A percentile compares a stretch with the other conserved stretches of the same genome.
These are phyloP conservation scores for Thamnaconus septentrionalis DNA, from an alignment of 2,113 vertebrate species.

Conservation along the genomic window DNA sequence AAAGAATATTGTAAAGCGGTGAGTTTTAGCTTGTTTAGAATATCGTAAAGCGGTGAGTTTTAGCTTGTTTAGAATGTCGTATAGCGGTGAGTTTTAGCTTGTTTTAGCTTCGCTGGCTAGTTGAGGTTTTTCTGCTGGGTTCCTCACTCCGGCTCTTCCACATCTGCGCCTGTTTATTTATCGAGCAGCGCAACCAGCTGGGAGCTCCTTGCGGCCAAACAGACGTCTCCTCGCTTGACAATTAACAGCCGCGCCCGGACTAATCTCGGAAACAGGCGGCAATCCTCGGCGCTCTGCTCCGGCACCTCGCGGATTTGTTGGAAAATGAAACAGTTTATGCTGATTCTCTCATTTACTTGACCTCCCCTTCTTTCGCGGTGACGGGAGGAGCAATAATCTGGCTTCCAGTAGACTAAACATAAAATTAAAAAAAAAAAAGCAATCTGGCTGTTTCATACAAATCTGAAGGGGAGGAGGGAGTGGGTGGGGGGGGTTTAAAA, in stretches of 20 bases:
- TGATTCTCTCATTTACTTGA: slow-evolving; percentile 65
- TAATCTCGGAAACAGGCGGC: slow-evolving; percentile 15
- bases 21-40: no score
- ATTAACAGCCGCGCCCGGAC: slow-evolving; percentile 55
- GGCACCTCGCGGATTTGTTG: slow-evolving; percentile 68
- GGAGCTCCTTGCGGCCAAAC: slow-evolving; percentile 27
- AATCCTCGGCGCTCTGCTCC: neutral
- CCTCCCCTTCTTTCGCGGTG: slow-evolving; percentile 15
- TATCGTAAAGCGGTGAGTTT: no score
- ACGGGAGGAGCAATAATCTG: slow-evolving; percentile 75
- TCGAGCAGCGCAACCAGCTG: no score
- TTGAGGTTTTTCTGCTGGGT: no score
- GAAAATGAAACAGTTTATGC: slow-evolving; percentile 70
- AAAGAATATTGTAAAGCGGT: no score
- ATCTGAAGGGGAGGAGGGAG: slow-evolving; percentile 24
- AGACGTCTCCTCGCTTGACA: slow-evolving; percentile 67
- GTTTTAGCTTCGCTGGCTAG: no score
- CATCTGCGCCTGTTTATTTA: no score
- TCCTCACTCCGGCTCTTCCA: no score
- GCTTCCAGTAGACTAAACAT: slow-evolving; percentile 81
- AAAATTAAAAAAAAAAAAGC: slow-evolving; percentile 77
- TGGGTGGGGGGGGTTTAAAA: slow-evolving; percentile 12
- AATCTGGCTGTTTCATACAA: slow-evolving; percentile 73
- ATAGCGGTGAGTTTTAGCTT: no score
- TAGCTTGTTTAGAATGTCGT: no score